Evolutionary conservation across 2,888 invertebrate genomes (phyloP).

Genomic region (Sminthurides aquaticus): DNA sequence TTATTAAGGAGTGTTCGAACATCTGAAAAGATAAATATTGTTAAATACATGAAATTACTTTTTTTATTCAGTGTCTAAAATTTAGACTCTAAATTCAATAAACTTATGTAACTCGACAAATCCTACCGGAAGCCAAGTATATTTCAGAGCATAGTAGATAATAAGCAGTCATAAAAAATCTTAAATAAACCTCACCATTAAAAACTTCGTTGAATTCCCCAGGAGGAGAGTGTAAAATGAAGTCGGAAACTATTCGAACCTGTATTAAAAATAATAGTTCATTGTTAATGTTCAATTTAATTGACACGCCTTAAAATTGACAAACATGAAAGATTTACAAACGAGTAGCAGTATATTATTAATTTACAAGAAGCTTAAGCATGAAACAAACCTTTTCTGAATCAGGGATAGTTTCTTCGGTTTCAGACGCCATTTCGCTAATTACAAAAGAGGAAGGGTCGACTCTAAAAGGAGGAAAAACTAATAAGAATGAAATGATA

Average conservation of each 20-base stretch:
- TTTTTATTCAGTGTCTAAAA: not conserved
- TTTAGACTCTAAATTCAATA: no score
- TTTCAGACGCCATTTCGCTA: constrained; percentile 45
- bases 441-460: no score
- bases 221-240: constrained; percentile 96
- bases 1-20: constrained; percentile 87
- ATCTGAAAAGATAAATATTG: constrained; percentile 52
- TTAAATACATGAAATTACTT: no score
- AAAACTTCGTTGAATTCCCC: constrained; percentile 99
- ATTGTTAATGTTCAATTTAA: not conserved
- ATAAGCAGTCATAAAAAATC: constrained; percentile 2
- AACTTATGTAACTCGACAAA: no score
- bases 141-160: no score
- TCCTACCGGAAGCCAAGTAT: no score
- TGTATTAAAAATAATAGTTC: no score
- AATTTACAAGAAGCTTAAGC: not conserved
- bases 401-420: constrained; percentile 45
- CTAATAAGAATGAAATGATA: no score
- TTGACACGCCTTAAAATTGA: no score
- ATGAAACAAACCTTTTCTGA: constrained; percentile 44
- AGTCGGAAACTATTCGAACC: constrained; percentile 94
- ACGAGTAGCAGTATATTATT: not conserved
- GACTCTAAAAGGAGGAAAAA: no score
- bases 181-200: constrained; percentile 54
- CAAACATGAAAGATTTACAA: constrained; percentile 1